phyloP scores from a whole-genome alignment of 2,797 vertebrate genomes.

The Furcifer pardalis region DNA sequence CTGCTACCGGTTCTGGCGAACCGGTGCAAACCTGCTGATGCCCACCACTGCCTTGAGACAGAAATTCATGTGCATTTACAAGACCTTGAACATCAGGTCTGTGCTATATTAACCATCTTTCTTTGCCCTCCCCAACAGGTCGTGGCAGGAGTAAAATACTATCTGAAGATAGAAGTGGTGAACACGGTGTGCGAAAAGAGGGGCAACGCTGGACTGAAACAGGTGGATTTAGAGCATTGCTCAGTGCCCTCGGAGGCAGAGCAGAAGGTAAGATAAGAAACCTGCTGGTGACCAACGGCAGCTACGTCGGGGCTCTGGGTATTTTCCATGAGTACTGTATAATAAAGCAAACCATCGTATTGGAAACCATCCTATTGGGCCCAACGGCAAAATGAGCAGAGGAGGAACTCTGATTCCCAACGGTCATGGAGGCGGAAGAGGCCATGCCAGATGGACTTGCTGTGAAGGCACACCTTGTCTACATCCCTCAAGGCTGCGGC shows the following conservation, averaged over 20 bases:
- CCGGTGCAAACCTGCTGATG: no score
- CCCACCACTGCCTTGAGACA: neutral
- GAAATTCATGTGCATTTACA: neutral
- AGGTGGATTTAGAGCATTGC: neutral
- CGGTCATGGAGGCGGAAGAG: no score
- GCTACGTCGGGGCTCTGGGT: neutral
- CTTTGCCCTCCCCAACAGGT: neutral
- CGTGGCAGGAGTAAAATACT: neutral
- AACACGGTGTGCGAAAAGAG: neutral
- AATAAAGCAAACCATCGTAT: no score
- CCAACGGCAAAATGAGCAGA: no score
- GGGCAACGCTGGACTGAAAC: rapidly evolving
- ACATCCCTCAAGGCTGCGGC: no score
- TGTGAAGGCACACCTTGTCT: no score
- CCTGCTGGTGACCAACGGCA: neutral
- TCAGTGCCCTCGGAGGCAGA: rapidly evolving
- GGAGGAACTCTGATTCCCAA: no score
- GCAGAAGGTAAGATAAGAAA: neutral
- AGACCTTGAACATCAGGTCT: neutral
- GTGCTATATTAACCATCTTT: neutral
- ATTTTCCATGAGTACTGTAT: neutral
- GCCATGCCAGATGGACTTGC: no score
- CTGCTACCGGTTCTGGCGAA: no score
- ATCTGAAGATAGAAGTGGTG: neutral
- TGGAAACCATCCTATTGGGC: no score